Evolutionary conservation across 35 echinoderm and acorn worm genomes (phyloP), one percentile per base, ranked within the genome.

Genomic region (Holothuria glaberrima): DNA sequence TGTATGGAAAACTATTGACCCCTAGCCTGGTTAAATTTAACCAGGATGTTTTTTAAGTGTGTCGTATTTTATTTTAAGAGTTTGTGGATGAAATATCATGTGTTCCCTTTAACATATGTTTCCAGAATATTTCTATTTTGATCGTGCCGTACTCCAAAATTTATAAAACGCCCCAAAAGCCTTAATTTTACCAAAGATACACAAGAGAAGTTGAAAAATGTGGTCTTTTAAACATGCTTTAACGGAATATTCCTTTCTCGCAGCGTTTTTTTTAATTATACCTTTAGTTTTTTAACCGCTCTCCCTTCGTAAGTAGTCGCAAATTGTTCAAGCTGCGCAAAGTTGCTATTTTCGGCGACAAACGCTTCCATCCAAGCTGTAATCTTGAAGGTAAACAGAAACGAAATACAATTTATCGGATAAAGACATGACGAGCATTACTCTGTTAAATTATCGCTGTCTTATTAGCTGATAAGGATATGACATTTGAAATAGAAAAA

Each of bases 281-380:
- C 70, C 70, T 74, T 74, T 36, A 74, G 6, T 41, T 74, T 74
- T 6, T 74, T 74, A 9, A 74, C 21, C 19, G 32, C 0, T 35
- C 70, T 74, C 18, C 70, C 70, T 38, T 74, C 70, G 38, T 74
- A 74, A 0, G 70, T 74, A 31, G 19, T 74, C 2, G 30, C 70
- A 74, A 74, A 36, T 74, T 31, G 31, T 74, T 74, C 28, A 7
- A 74, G 32, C 20, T 13, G 5, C 20, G 32, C 70, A 19, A 74
- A 74, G 6, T 36, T 38, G 32, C 70, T 74, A 36, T 33, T 33
- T 38, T 34, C 70, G 6, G 31, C 70, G 38, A 38, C 70, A 74
- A 74, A 74, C 31, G 36, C 26, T 21, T 31, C 31, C 70, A 74
- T 74, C 70, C 70, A 74, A 35, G 70, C 70, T 36, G 70, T 74